Evolutionary conservation across 2,888 invertebrate species (phyloP), one percentile per base, ranked within the genome.

Genomic region (Choristoneura rosaceana): DNA sequence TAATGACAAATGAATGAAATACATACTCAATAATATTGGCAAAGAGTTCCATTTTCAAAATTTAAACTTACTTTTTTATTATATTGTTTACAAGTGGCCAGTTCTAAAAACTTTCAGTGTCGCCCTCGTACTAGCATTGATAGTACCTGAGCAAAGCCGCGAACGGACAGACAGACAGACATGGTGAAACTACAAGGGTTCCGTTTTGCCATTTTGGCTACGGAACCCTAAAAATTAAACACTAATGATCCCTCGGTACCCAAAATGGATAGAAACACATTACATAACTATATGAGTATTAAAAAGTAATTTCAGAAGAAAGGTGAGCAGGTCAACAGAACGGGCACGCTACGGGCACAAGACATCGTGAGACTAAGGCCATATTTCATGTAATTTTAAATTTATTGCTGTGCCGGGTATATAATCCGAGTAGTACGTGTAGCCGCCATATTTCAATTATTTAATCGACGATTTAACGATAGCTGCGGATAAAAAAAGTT

Each of bases 381-480:
- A 69, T 73, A 69, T 73, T 64, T 73, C 73, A 73, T 64, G 73
- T 73, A 69, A 73, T 69, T 73, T 52, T n/a, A 69, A 73, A 73
- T 73, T 69, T 69, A 73, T 69, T 17, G 63, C 64, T 34, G 17
- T 52, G 47, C 69, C 15, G 41, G 59, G 64, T 63, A 59, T 68
- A 64, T 63, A 71, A 67, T 71, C 47, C 62, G 47, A 58, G 45
- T 62, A 59, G 63, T 52, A 43, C 43, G 67, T 63, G 68, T 58
- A 70, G 33, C 55, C 62, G 64, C 52, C 73, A 69, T 69, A 73
- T 69, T 73, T 73, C 68, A 73, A 73, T 73, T 63, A 73, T 69
- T 64, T 69, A 73, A 73, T 69, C 58, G 69, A 34, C 59, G 59
- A 47, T 50, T 45, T 43, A 43, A 63, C 17, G 67, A 66, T 61